phyloP scores from a whole-genome alignment of 2,113 vertebrate species.

The Colinus virginianus region DNA sequence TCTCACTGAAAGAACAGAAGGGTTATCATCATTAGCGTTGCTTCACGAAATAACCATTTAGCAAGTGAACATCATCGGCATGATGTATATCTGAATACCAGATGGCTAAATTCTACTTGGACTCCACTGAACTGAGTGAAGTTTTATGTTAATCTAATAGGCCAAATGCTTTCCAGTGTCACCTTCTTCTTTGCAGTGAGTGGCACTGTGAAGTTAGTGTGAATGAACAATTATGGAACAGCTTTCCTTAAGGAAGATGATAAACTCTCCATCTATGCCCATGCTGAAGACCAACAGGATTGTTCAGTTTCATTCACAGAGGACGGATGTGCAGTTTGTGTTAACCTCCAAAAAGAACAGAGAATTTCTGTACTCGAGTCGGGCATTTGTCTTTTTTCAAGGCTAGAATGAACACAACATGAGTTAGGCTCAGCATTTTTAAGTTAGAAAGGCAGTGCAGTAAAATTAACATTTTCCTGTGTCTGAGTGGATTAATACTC shows the following conservation, averaged over 20 bases:
- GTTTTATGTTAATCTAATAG: background rate
- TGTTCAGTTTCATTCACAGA: background rate
- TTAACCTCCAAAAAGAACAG: background rate
- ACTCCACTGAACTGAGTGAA: background rate
- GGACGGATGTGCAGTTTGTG: background rate
- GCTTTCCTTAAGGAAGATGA: background rate
- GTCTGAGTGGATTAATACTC: slow-evolving; percentile 49
- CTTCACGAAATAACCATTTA: slow-evolving; percentile 2
- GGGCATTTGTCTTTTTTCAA: background rate
- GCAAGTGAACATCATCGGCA: background rate
- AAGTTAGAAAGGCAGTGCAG: background rate
- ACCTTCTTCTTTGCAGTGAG: slow-evolving; percentile 7
- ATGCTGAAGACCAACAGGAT: rapidly evolving
- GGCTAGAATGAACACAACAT: background rate
- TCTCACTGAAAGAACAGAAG: slow-evolving; percentile 27
- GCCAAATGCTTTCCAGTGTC: background rate
- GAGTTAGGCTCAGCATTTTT: slow-evolving; percentile 29
- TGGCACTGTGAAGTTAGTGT: background rate
- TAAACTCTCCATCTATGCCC: background rate
- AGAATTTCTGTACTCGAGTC: background rate
- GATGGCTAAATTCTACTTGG: slow-evolving; percentile 42
- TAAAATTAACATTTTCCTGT: slow-evolving; percentile 31
- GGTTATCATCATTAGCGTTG: slow-evolving; percentile 38
- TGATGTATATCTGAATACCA: slow-evolving; percentile 1
- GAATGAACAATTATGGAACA: background rate